Conservation (phyloP, 2,888 invertebrate genomes). For the Drosophila borborema region DNA sequence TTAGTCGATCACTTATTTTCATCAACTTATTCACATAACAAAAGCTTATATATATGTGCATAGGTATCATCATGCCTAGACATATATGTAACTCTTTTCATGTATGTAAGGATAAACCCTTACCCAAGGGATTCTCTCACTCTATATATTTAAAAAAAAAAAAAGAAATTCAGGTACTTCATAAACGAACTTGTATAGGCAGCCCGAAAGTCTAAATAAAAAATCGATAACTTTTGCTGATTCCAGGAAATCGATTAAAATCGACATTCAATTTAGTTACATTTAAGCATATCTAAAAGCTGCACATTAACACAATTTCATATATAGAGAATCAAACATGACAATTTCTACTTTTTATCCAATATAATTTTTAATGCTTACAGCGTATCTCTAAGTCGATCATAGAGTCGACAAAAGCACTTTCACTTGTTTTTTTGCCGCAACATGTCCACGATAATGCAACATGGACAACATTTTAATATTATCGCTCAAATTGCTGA, state of each 20-base stretch:
- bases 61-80: too few species aligned
- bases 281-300: too few species aligned
- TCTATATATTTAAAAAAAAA: too few species aligned
- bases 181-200: too few species aligned
- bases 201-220: neutral
- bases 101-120: too few species aligned
- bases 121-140: too few species aligned
- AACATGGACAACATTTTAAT: conserved; percentile 3
- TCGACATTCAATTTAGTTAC: neutral
- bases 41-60: too few species aligned
- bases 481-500: neutral
- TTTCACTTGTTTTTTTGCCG: neutral
- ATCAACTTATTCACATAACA: too few species aligned
- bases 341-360: too few species aligned
- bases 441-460: neutral
- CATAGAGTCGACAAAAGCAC: fast-evolving
- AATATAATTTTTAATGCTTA: neutral
- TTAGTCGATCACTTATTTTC: too few species aligned
- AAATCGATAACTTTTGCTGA: neutral
- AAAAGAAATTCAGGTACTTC: too few species aligned
- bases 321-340: neutral
- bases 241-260: neutral
- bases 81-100: too few species aligned
- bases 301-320: neutral
- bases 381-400: neutral